Base-by-base conservation (phyloP, 2,113 vertebrate genomes). In the Phalacrocorax carbo region DNA sequence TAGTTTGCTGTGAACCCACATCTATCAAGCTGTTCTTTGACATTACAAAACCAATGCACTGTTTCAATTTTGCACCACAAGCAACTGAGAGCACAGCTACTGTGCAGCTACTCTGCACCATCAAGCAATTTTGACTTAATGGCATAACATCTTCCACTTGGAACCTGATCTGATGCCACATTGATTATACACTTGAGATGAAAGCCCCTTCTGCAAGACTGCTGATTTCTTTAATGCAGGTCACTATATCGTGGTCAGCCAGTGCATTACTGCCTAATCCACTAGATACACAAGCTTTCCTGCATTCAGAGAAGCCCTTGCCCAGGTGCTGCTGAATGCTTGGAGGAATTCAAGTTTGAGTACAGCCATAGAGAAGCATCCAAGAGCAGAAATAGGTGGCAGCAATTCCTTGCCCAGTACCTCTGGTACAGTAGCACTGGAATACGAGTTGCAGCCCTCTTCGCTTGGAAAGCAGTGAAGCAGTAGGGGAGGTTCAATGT, bases 111-210 rank as follows among this genome's bases (percentile, higher is more conserved):
- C 95, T 83, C 78, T 82, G 72, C 68, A 75, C 60, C 81, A 64
- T 92, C 88, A n/a, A 69, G 38, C 40, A 79, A 46, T 95, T 93
- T 30, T 88, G 61, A 84, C 75, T 93, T 81, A 77, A 64, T 64
- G 57, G n/a, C 60, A 66, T 58, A 86, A 51, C 69, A 79, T 44
- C 87, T 68, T 86, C 87, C 82, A 5, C 83, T 89, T 91, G 80
- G 80, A 86, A 85, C 51, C 83, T 83, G 82, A 87, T 78, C 70
- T 71, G 82, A 62, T 64, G 55, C 46, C 94, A 81, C 3, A 26
- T 69, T 91, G 86, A 25, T 90, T 65, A 72, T 32, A 69, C 70
- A 14, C 88, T 86, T 42, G 78, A 96, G 80, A 80, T 32, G 71
- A 94, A 87, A 91, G 79, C 76, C 70, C 70, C 82, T 75, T 40